Percentiles rank a stretch among this genome's conserved stretches.
These are phyloP conservation scores for Erpornis zantholeuca DNA, from an alignment of 2,113 vertebrate genomes.

Conservation along the genomic window DNA sequence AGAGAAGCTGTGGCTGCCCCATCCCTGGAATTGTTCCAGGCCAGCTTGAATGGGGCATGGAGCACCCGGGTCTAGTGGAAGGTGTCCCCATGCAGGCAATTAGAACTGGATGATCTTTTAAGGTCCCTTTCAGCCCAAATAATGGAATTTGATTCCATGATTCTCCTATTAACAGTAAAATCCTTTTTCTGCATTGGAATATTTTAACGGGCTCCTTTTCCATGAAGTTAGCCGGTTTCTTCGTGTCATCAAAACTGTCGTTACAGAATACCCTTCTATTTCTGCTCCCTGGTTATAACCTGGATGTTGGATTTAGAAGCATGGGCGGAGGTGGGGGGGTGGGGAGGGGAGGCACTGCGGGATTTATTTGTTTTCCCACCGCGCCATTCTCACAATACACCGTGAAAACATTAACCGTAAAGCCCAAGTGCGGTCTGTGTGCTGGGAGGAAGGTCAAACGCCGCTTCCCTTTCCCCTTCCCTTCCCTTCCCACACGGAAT, in stretches of 20 bases:
- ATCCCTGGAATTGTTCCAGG: background rate
- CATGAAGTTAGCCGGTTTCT: background rate
- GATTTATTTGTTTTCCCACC: background rate
- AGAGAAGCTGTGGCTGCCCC: background rate
- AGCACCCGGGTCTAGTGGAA: background rate
- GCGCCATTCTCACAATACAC: fast-evolving
- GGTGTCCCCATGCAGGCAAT: too few species aligned
- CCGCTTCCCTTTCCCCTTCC: background rate
- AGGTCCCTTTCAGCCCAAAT: background rate
- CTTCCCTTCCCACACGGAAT: slow-evolving; percentile 72
- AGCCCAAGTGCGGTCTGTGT: background rate
- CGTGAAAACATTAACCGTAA: background rate
- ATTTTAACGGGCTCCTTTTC: background rate
- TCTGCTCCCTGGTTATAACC: background rate
- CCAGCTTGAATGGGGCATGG: background rate
- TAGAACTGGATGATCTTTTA: background rate
- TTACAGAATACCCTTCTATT: background rate
- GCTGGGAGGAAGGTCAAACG: background rate
- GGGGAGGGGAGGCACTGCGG: background rate
- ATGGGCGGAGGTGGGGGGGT: background rate
- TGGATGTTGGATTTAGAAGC: background rate
- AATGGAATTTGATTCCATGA: background rate
- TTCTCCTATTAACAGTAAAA: background rate
- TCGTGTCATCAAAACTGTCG: fast-evolving
- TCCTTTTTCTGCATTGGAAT: background rate